Base-by-base conservation (phyloP, 2,113 vertebrate genomes). In the Lanius ludovicianus region DNA sequence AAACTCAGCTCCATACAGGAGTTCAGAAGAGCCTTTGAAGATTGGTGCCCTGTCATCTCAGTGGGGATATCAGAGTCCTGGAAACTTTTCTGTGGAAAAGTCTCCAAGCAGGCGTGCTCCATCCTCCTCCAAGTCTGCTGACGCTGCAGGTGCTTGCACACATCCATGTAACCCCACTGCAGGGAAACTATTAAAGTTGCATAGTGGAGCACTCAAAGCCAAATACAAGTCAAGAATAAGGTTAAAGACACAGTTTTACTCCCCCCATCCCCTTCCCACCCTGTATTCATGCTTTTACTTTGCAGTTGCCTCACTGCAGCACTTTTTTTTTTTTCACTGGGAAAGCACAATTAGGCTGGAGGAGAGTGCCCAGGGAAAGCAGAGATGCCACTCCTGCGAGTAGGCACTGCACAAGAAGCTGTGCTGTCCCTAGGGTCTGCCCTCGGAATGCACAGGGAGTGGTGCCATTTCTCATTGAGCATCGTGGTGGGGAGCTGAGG, bases 391-490 rank as follows among this genome's bases (percentile, higher is more conserved):
- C 59, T 89, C 1, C 0, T 82, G 71, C 0, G 1, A 90, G 60
- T 9, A 75, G 47, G 52, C 6, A 1, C 50, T 25, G 24, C 23
- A 44, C 27, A 27, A 62, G 64, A 17, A 17, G 41, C 75, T 44
- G n/a, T 73, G 57, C 64, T 75, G 39, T 46, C 46, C 78, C 19
- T 0, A 0, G 46, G 87, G 63, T 50, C 8, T 4, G 5, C 39
- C 27, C 39, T 47, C 0, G 2, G 44, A 25, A 19, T 50, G 79
- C 37, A 63, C 0, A 0, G 63, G 74, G 39, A 42, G 14, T 0
- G 1, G 1, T 73, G 41, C 57, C 41, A 7, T 63, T 0, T 0
- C 41, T 21, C 37, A 20, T 0, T 0, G 1, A 53, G 62, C 46
- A 65, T 17, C 0, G 0, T 35, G 39, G 12, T 3, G 7, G 4